phyloP scores from a whole-genome alignment of 1,140 invertebrate genomes.

The Anastrepha ludens region DNA sequence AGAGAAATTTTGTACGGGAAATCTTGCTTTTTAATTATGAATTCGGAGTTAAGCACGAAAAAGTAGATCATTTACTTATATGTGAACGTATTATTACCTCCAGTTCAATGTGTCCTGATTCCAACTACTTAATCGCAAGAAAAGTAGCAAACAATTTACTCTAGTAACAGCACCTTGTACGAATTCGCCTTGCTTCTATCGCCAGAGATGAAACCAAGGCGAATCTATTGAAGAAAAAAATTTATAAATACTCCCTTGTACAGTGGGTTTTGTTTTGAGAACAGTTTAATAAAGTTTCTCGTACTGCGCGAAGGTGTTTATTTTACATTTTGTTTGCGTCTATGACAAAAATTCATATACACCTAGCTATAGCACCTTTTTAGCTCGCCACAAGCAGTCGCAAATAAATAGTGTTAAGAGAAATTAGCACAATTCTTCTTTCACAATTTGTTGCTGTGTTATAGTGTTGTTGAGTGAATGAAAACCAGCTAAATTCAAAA shows the following conservation, averaged over 20 bases:
- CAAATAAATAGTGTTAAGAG: neutral
- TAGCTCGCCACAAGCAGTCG: neutral
- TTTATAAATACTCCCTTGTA: neutral
- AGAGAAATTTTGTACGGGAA: too few species aligned
- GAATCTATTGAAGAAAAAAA: too few species aligned
- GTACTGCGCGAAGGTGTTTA: neutral
- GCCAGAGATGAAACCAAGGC: too few species aligned
- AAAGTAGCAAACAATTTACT: too few species aligned
- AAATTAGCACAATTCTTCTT: neutral
- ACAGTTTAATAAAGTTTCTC: conserved; percentile 8
- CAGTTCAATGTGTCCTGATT: too few species aligned
- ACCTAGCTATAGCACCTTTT: neutral
- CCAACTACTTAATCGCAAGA: too few species aligned
- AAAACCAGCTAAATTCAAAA: neutral
- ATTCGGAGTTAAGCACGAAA: too few species aligned
- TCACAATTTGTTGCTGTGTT: neutral
- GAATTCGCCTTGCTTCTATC: too few species aligned
- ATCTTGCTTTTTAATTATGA: too few species aligned
- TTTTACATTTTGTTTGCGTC: conserved; percentile 6
- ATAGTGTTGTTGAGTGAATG: neutral
- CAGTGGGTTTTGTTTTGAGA: conserved; percentile 36
- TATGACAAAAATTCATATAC: neutral
- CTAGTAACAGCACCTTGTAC: too few species aligned
- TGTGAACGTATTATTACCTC: too few species aligned
- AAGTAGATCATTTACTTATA: too few species aligned